These are phyloP conservation scores for Acanthosoma haemorrhoidale DNA, from an alignment of 2,888 invertebrate genomes.

Conservation along the genomic window DNA sequence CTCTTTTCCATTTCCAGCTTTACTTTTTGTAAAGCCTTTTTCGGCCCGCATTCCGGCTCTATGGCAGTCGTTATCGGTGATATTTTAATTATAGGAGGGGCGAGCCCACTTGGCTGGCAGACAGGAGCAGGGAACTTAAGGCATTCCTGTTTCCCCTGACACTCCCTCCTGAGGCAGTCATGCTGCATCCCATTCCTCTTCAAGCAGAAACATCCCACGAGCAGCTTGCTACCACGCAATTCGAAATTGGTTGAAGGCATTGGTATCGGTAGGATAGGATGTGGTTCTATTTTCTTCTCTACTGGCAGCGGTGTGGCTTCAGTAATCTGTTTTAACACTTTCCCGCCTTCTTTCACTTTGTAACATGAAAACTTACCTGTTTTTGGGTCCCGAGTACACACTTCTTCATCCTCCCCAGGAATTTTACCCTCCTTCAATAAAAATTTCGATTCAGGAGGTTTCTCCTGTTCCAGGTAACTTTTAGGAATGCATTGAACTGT, in stretches of 20 bases:
- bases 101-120: constrained; percentile 22
- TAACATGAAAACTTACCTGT: not conserved
- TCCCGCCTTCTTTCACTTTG: not conserved
- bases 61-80: constrained; percentile 38
- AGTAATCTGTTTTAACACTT: not conserved
- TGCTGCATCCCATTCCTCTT: constrained; percentile 28
- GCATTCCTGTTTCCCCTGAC: constrained; percentile 21
- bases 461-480: not conserved
- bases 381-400: not conserved
- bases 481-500: not conserved
- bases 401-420: not conserved
- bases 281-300: constrained; percentile 7
- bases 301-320: not conserved
- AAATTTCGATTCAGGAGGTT: not conserved
- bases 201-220: constrained; percentile 20
- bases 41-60: constrained; percentile 39
- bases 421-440: not conserved
- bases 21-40: not conserved
- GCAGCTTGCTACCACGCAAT: constrained; percentile 10
- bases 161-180: constrained; percentile 7
- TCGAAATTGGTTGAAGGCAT: constrained; percentile 5
- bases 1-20: constrained; percentile 3
- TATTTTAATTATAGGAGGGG: not conserved
- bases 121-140: constrained; percentile 25
- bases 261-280: constrained; percentile 16